Evolutionary conservation across 1,140 invertebrate species (phyloP).

Genomic region (Thaumatotibia leucotreta): DNA sequence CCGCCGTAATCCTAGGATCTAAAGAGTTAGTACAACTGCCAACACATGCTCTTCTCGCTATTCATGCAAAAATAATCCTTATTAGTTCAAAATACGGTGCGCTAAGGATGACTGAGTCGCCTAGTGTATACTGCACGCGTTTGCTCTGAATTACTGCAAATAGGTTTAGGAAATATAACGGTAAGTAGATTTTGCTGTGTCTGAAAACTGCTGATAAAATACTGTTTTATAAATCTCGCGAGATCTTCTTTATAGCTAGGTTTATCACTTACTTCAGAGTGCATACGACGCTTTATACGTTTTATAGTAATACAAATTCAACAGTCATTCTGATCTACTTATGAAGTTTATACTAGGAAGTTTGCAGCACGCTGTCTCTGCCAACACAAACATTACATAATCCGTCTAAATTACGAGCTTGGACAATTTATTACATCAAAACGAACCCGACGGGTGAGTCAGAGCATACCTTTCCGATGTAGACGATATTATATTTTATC

Average conservation of each 20-base stretch:
- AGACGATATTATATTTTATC: background rate
- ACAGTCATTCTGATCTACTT: background rate
- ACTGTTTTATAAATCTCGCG: conserved; percentile 2
- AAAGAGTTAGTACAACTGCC: conserved; percentile 2
- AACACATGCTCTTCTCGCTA: background rate
- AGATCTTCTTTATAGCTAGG: background rate
- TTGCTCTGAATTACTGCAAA: conserved; percentile 13
- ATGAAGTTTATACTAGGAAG: background rate
- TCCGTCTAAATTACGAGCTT: conserved; percentile 20
- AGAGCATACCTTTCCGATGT: background rate
- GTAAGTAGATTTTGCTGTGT: background rate
- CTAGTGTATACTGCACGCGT: background rate
- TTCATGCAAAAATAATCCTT: background rate
- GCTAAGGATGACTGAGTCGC: background rate
- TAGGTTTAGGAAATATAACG: conserved; percentile 8
- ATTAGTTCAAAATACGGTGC: background rate
- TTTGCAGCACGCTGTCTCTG: background rate
- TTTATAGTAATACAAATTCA: background rate
- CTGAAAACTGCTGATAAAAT: background rate
- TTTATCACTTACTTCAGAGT: background rate
- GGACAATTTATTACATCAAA: background rate
- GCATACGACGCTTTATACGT: background rate
- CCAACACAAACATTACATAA: conserved; percentile 7
- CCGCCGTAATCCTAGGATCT: conserved; percentile 10
- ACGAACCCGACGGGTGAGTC: background rate